Base-by-base conservation (phyloP, 2,113 vertebrate genomes). In the Proteles cristata region DNA sequence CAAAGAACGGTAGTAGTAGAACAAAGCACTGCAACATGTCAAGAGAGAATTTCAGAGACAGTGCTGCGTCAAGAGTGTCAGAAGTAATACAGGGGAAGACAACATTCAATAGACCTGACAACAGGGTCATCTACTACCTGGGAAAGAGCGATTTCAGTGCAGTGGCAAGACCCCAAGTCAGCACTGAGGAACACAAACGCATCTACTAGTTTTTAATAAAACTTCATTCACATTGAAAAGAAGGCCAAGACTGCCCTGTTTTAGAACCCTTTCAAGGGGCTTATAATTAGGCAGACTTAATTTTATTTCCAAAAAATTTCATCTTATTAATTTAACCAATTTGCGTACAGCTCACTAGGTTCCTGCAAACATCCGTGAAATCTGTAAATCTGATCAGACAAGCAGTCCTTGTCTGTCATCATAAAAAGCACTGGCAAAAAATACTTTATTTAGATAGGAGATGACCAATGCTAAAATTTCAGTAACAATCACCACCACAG, bases 401-500 rank as follows among this genome's bases (percentile, higher is more conserved):
- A 39, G 66, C 7, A 94, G n/a, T 69, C 84, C 79, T 63, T 85
- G 15, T 73, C 48, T 90, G 53, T 94, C 73, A 86, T n/a, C 87
- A 79, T 53, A 68, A 96, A 92, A 79, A 53, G 82, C 19, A 93
- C 23, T 66, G 7, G 43, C 50, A 93, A 90, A 28, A 93, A 77
- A 85, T 58, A n/a, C 35, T 53, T 23, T n/a, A 35, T 53, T 23
- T n/a, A 35, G 33, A 53, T 69, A 83, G 76, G 33, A 97, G 61
- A 96, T 81, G 23, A 84, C 12, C 28, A 66, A 88, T 17, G 11
- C 80, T 90, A 95, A 95, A 93, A 90, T 94, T 85, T 88, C 45
- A 89, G 12, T 55, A 92, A 66, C 33, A 69, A 93, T 58, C 5
- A 94, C 25, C 12, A 82, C 28, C 83, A 93, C 1, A 87, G 58